Conservation (phyloP, 2,888 invertebrate species). For the Microctonus brassicae region DNA sequence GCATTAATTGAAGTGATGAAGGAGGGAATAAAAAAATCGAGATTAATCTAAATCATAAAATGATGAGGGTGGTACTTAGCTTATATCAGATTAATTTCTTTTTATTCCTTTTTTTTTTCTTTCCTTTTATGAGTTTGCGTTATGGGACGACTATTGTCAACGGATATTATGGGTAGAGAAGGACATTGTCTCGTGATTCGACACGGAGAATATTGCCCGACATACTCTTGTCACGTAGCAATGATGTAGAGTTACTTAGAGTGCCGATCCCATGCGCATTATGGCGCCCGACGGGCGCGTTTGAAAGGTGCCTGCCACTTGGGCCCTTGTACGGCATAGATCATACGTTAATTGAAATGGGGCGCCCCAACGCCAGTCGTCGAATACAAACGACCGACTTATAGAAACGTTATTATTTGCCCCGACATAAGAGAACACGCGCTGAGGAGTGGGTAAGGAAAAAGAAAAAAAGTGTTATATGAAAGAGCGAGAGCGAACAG, state of each 20-base stretch:
- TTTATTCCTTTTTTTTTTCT: background rate
- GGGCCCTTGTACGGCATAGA: constrained; percentile 66
- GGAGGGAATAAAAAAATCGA: constrained; percentile 8
- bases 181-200: constrained; percentile 16
- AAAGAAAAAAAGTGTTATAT: background rate
- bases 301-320: constrained; percentile 59
- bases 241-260: constrained; percentile 70
- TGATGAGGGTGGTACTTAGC: background rate
- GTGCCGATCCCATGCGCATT: constrained; percentile 64
- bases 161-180: background rate
- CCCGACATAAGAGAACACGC: constrained; percentile 1
- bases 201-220: constrained; percentile 30
- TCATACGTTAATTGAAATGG: constrained; percentile 70
- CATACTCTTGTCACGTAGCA: constrained; percentile 64
- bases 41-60: background rate
- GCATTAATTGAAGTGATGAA: too few relatives aligned
- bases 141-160: background rate
- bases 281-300: constrained; percentile 53
- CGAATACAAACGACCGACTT: constrained; percentile 70
- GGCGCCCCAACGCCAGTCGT: constrained; percentile 63
- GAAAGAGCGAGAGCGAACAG: constrained; percentile 20
- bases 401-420: constrained; percentile 69
- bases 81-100: background rate
- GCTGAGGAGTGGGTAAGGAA: background rate
- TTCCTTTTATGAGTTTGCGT: background rate